phyloP scores from a whole-genome alignment of 2,113 vertebrate species.

The Aythya baeri region DNA sequence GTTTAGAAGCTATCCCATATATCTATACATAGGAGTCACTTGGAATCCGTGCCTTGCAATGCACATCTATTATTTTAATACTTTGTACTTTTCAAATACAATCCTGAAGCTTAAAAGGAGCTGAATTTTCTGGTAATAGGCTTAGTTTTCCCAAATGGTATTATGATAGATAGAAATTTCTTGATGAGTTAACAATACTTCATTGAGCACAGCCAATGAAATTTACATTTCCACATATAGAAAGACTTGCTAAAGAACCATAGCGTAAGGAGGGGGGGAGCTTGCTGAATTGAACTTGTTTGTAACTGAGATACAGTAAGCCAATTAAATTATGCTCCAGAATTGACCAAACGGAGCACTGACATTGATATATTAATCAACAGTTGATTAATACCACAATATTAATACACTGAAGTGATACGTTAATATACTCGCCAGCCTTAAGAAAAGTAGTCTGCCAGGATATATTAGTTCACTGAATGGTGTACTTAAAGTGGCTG shows the following conservation, averaged over 20 bases:
- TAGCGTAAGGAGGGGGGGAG: not conserved
- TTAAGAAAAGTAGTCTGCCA: not conserved
- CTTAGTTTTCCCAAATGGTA: slow-evolving; percentile 31
- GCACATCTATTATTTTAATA: slow-evolving; percentile 25
- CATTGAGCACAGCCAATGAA: not conserved
- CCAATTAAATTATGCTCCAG: not conserved
- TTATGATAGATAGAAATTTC: slow-evolving; percentile 10
- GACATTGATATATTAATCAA: not conserved
- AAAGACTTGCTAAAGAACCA: not conserved
- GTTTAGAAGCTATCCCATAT: not conserved
- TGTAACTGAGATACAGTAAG: not conserved
- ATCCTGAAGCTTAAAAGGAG: slow-evolving; percentile 16
- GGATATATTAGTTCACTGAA: not conserved
- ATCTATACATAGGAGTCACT: not conserved
- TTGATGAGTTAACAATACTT: slow-evolving; percentile 6
- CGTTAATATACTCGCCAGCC: not conserved
- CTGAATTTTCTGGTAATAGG: slow-evolving; percentile 15
- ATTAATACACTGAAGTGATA: not conserved
- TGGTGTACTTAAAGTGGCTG: not conserved
- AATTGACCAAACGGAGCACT: not conserved
- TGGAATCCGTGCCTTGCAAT: not conserved
- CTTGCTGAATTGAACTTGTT: not conserved
- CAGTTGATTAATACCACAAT: not conserved
- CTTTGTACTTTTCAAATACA: slow-evolving; percentile 29
- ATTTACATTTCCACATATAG: slow-evolving; percentile 33